Evolutionary conservation across 2,888 invertebrate species (phyloP).

Genomic region (Serripes groenlandicus): DNA sequence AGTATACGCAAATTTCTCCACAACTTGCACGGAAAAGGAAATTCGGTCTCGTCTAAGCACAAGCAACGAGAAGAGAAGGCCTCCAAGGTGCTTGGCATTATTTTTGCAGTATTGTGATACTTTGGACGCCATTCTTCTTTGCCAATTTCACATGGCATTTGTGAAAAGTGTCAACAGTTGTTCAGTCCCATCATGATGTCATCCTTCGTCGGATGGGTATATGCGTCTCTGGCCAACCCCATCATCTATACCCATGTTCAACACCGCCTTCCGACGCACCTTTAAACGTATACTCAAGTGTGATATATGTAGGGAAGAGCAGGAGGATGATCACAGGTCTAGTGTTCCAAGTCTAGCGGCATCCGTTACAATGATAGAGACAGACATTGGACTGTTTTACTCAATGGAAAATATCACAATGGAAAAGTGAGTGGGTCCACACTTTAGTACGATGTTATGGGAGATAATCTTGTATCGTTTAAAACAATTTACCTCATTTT

Average conservation of each 20-base stretch:
- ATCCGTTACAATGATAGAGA: conserved; percentile 72
- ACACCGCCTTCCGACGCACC: conserved; percentile 84
- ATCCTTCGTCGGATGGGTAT: conserved; percentile 79
- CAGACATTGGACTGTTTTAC: conserved; percentile 75
- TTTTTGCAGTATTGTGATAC: conserved; percentile 84
- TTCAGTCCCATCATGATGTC: conserved; percentile 82
- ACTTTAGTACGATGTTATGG: conserved; percentile 6
- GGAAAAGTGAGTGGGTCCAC: conserved; percentile 5
- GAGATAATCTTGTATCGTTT: too few relatives aligned
- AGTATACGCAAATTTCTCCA: conserved; percentile 61
- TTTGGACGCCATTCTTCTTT: conserved; percentile 86
- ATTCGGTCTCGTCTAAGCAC: conserved; percentile 78
- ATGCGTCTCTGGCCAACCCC: conserved; percentile 85
- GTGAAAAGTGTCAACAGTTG: conserved; percentile 75
- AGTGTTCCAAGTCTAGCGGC: conserved; percentile 67
- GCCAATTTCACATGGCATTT: conserved; percentile 84
- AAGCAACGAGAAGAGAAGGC: conserved; percentile 85
- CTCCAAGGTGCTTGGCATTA: conserved; percentile 86
- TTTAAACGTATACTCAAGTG: conserved; percentile 83
- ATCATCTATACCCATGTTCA: conserved; percentile 86
- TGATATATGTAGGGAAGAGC: conserved; percentile 73
- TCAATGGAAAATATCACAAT: conserved; percentile 60
- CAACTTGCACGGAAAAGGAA: conserved; percentile 53
- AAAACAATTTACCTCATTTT: too few relatives aligned
- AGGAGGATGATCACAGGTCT: conserved; percentile 40